Conservation (phyloP, 35 echinoderm and acorn worm genomes). For the Chiridota heheva region DNA sequence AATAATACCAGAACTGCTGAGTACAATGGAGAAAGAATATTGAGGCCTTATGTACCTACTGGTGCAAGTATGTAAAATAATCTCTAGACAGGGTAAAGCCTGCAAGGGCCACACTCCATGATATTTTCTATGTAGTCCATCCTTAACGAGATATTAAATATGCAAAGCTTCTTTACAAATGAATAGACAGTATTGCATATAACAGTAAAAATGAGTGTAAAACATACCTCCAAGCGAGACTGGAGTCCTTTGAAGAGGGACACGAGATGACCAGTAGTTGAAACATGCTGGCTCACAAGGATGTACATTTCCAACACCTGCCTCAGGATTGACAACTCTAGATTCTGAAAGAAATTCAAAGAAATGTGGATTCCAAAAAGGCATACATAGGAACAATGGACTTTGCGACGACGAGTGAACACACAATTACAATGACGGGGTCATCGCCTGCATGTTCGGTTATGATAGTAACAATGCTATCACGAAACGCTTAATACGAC, state of each 20-base stretch:
- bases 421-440: too few relatives aligned
- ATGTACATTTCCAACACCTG: slow-evolving; percentile 74
- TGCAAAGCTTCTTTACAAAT: background rate
- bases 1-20: too few relatives aligned
- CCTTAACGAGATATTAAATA: background rate
- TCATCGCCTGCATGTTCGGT: too few relatives aligned
- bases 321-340: slow-evolving; percentile 63
- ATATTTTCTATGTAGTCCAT: background rate
- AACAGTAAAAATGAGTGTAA: background rate
- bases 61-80: background rate
- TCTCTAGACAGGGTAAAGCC: background rate
- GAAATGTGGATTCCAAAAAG: too few relatives aligned
- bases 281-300: slow-evolving; percentile 44
- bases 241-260: slow-evolving; percentile 52
- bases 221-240: slow-evolving; percentile 44
- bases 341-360: slow-evolving; percentile 52
- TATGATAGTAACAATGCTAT: too few relatives aligned
- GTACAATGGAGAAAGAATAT: too few relatives aligned
- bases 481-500: too few relatives aligned
- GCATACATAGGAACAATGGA: too few relatives aligned
- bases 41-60: too few relatives aligned
- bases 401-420: too few relatives aligned
- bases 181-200: background rate
- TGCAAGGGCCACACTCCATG: background rate
- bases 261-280: slow-evolving; percentile 44